Conservation (phyloP, 2,888 invertebrate species). For the Lasioglossum zephyrum region DNA sequence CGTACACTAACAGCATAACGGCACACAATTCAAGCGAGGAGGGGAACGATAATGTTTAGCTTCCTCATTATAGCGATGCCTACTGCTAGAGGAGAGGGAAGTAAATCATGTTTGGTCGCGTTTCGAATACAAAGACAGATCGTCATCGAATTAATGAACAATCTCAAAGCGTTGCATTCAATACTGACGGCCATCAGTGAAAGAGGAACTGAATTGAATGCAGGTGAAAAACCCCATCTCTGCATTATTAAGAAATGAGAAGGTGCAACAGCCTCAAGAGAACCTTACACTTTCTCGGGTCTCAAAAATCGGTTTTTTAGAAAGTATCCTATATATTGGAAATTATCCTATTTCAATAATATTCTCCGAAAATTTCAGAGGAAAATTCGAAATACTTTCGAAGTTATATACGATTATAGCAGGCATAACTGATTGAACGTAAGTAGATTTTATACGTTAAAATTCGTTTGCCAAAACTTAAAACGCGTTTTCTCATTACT, state of each 20-base stretch:
- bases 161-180: neutral
- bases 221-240: neutral
- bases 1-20: neutral
- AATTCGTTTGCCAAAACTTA: too few relatives aligned
- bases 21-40: neutral
- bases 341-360: too few relatives aligned
- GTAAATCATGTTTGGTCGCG: neutral
- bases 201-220: neutral
- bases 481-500: too few relatives aligned
- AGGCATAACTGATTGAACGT: too few relatives aligned
- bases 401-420: too few relatives aligned
- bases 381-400: too few relatives aligned
- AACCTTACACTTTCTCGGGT: too few relatives aligned
- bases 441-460: too few relatives aligned
- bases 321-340: too few relatives aligned
- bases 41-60: neutral
- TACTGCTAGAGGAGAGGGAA: neutral
- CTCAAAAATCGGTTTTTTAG: too few relatives aligned
- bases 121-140: neutral
- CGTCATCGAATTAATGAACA: neutral
- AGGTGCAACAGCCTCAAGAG: neutral
- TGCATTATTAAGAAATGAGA: too few relatives aligned
- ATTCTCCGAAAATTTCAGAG: too few relatives aligned
- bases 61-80: neutral
- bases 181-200: neutral